Conservation (phyloP, 2,888 invertebrate species). For the Poecilus cupreus region DNA sequence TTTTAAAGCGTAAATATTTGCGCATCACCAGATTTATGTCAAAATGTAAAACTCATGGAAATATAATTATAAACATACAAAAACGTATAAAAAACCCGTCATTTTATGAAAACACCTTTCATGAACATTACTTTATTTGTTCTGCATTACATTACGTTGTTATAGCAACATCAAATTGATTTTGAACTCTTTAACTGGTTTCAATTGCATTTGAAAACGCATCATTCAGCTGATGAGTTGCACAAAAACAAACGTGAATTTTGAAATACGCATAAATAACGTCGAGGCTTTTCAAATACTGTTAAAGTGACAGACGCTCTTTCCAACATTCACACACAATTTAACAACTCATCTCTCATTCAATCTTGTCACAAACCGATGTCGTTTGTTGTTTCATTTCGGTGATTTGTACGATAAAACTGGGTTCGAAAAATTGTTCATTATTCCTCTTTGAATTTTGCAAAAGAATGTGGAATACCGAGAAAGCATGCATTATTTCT, state of each 20-base stretch:
- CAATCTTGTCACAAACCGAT: neutral
- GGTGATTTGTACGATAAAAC: neutral
- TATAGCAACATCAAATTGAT: neutral
- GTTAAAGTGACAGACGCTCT: conserved; percentile 23
- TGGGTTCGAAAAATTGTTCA: too few species aligned
- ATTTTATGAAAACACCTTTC: neutral
- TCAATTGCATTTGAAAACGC: conserved; percentile 17
- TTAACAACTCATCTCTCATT: neutral
- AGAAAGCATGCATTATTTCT: too few species aligned
- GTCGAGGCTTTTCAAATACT: neutral
- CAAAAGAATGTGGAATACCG: too few species aligned
- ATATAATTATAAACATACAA: neutral
- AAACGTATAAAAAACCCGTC: neutral
- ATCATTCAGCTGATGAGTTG: neutral
- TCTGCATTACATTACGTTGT: neutral
- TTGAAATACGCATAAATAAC: conserved; percentile 11
- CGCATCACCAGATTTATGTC: neutral
- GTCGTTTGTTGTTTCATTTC: neutral
- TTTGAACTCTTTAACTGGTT: neutral
- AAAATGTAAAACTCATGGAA: neutral
- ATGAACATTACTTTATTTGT: neutral
- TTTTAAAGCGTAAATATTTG: neutral
- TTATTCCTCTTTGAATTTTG: too few species aligned
- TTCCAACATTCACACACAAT: conserved; percentile 24
- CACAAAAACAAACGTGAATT: neutral